Base-by-base conservation (phyloP, 2,113 vertebrate genomes). In the Dipodomys spectabilis region DNA sequence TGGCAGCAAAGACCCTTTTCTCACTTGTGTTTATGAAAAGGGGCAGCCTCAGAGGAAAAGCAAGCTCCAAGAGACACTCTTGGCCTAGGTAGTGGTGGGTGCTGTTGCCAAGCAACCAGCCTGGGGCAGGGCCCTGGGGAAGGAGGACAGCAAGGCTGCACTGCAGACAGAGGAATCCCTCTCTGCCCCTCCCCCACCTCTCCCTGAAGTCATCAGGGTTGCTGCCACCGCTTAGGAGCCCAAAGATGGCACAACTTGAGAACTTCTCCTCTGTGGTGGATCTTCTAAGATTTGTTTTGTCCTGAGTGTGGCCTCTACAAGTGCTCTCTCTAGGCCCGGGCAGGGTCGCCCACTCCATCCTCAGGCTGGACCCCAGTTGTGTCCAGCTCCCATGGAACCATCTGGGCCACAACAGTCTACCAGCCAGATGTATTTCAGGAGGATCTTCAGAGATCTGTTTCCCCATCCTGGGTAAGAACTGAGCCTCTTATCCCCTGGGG, bases 21-120 rank as follows among this genome's bases (percentile, higher is more conserved):
- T 27, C 1, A 1, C 44, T 53, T 32, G 1, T 10, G 2, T 57
- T 69, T 67, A 57, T 57, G 12, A 60, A 39, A 23, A 87, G 13
- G 32, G 35, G 49, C 35, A 82, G 72, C 69, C 60, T 57, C 64
- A 28, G 44, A 28, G 44, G 53, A 25, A 20, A 72, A 83, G 32
- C 69, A 39, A 39, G 35, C 32, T 68, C 53, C 35, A 27, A 57
- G 80, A 74, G 49, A 79, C 82, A 65, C 18, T 83, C 44, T 15
- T 1, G 32, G 49, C 12, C 0, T 4, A 6, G 53, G 8, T 13
- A 35, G 25, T 39, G 19, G 67, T 79, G 53, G 78, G 35, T 2
- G 0, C 28, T 79, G 44, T 53, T 90, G 90, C 78, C 86, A 93
- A 79, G 78, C 73, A 93, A 74, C 81, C 35, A 60, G 60, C 23